Base-by-base conservation (phyloP, 2,797 vertebrate species). In the Lerista edwardsae region DNA sequence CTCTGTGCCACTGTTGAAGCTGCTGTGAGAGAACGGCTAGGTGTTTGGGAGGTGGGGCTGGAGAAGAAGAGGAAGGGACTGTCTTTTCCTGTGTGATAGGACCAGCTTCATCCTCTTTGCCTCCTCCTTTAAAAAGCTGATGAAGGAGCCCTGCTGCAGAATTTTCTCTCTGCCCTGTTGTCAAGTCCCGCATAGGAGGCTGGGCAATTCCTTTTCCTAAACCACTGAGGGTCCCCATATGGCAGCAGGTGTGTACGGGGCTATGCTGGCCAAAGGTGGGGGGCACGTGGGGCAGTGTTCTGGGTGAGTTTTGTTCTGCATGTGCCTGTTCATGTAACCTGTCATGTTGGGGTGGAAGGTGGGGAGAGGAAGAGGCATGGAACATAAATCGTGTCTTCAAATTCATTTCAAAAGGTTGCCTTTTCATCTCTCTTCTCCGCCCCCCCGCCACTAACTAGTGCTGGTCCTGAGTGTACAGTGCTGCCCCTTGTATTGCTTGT, bases 231-330 rank as follows among this genome's bases (percentile, higher is more conserved):
- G 62, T 27, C n/a, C 39, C 34, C 36, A 47, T 57, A 68, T 68
- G 14, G 27, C 8, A 4, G n/a, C 7, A n/a, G 21, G 11, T 44
- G 7, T 47, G 61, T 25, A 7, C 2, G 23, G 19, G 34, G 62
- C 39, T n/a, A 36, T 25, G 4, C 55, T 51, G 39, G 67, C 21
- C 17, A 3, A 2, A 4, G 67, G 51, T 34, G 61, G n/a, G 31
- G 62, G 61, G 5, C 15, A 17, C n/a, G 21, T 25, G 51, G 47
- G 10, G 47, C 9, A 47, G 51, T 59, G 27, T 29, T 39, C 44
- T 80, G 84, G 77, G 34, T 68, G 29, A 41, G 12, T 85, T 36
- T 62, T 80, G 71, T n/a, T n/a, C 71, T 68, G 36, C 41, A 34
- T 34, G 34, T 68, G 78, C 31, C 36, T 69, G 29, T 68, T 55